phyloP scores from a whole-genome alignment of 2,113 vertebrate genomes.

The Myrmophylax atrothorax region DNA sequence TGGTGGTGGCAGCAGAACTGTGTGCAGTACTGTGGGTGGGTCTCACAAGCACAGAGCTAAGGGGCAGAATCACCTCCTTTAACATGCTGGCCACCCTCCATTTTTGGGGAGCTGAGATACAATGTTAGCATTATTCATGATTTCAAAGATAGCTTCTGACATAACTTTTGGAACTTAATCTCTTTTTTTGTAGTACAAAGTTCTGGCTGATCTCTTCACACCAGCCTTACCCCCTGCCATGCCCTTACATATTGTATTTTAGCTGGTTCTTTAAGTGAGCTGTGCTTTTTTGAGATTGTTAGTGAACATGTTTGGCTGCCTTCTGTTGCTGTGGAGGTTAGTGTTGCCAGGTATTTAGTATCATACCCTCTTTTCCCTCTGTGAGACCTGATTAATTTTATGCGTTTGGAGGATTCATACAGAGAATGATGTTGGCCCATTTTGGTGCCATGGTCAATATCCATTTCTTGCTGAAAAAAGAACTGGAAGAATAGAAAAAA shows the following conservation, averaged over 20 bases:
- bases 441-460: background rate
- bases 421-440: background rate
- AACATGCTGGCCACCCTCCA: fast-evolving
- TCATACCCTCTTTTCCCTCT: background rate
- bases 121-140: slow-evolving; percentile 52
- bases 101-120: slow-evolving; percentile 15
- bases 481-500: background rate
- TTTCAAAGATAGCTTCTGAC: slow-evolving; percentile 50
- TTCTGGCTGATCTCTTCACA: slow-evolving; percentile 24
- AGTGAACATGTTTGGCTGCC: background rate
- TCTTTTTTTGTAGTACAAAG: slow-evolving; percentile 38
- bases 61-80: background rate
- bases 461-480: background rate
- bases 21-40: too few species aligned
- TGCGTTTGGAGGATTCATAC: background rate
- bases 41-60: background rate
- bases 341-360: slow-evolving; percentile 32
- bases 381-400: slow-evolving; percentile 14
- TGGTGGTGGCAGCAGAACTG: background rate
- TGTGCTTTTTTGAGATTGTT: background rate
- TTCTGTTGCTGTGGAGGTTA: slow-evolving; percentile 33
- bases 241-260: slow-evolving; percentile 24
- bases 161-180: slow-evolving; percentile 43
- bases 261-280: slow-evolving; percentile 39
- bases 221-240: background rate